phyloP scores from a whole-genome alignment of 2,797 vertebrate genomes.

The Thripadectes ignobilis region DNA sequence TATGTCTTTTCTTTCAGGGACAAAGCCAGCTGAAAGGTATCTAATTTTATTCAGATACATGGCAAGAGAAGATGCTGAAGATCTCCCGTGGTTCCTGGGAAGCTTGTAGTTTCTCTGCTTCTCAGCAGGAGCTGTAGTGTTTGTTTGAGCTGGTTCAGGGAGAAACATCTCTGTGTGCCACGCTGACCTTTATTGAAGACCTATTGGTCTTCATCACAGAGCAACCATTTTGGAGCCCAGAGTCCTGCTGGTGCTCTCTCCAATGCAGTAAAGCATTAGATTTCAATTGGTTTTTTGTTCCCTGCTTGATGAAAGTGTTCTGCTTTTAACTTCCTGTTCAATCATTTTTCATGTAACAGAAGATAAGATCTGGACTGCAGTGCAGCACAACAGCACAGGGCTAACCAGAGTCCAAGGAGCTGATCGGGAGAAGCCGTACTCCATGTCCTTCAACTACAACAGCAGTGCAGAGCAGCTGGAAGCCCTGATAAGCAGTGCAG shows the following conservation, averaged over 20 bases:
- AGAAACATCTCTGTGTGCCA: background rate
- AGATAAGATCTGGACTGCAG: constrained; percentile 90
- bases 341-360: constrained; percentile 74
- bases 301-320: background rate
- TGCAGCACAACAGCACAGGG: constrained; percentile 87
- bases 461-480: constrained; percentile 84
- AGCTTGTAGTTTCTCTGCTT: background rate
- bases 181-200: background rate
- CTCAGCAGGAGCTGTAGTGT: background rate
- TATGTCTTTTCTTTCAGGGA: background rate
- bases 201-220: background rate
- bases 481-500: constrained; percentile 83
- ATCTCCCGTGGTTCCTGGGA: background rate
- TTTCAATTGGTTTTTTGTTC: background rate
- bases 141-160: background rate
- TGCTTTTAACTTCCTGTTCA: background rate
- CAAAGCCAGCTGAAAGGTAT: background rate
- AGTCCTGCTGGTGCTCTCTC: background rate
- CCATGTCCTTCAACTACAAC: constrained; percentile 85
- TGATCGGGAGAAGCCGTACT: constrained; percentile 76
- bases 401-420: constrained; percentile 82
- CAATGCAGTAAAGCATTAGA: background rate
- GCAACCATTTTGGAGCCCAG: background rate
- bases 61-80: background rate
- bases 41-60: background rate